Base-by-base conservation (phyloP, 2,113 vertebrate species). In the Chlamydotis undulata region DNA sequence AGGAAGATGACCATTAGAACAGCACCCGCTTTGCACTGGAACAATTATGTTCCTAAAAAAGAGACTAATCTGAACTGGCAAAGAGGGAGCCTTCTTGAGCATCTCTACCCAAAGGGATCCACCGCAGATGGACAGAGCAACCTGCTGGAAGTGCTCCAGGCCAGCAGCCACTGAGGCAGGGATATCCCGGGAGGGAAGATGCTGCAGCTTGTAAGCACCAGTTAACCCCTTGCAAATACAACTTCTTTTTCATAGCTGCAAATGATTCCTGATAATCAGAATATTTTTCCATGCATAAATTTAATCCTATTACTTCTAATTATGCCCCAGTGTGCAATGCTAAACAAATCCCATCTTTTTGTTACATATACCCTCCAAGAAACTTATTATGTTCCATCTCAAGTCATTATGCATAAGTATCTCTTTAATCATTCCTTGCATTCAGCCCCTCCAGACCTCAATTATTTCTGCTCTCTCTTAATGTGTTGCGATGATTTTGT, bases 291-390 rank as follows among this genome's bases (percentile, higher is more conserved):
- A 69, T 59, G 65, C 73, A 84, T 76, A 92, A 65, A 55, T 91
- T 76, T 87, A 90, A 94, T 95, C 88, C 76, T 90, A 68, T 94
- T 94, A 93, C n/a, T 74, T 77, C 69, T 95, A 96, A 95, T 96
- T 94, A 92, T 76, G 57, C 68, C 77, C 56, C 60, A 86, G 52
- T n/a, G 80, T 81, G 49, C 86, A 93, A 68, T 1, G 2, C 83
- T 92, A 95, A 95, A 96, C 60, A 95, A 97, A 96, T 90, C 85
- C 73, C 69, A 53, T 92, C 91, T 68, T 90, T 95, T 90, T 92
- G 86, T 79, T 79, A 61, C 55, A 55, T 43, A 33, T 64, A 89
- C 71, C 92, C 88, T 97, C 79, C 86, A 93, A 94, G 90, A 89
- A 94, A 89, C 75, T 95, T 84, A 90, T 87, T 94, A 86, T 83